Conservation (phyloP, 1,140 invertebrate genomes). For the Megalonaias nervosa region DNA sequence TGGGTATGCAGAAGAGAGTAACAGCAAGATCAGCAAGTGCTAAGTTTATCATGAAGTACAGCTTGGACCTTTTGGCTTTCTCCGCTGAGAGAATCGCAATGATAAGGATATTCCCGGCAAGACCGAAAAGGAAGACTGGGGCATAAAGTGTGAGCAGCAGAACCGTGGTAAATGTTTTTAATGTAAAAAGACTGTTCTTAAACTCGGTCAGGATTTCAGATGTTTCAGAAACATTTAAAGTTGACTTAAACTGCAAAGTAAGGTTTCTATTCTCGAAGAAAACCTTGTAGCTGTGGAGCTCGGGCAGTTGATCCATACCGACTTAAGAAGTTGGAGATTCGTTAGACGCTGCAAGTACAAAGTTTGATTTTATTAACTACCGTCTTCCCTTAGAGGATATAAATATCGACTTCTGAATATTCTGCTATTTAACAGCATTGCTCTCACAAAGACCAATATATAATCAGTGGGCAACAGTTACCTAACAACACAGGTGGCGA, state of each 20-base stretch:
- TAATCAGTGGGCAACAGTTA: too few species aligned
- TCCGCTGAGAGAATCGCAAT: slow-evolving; percentile 37
- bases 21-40: slow-evolving; percentile 50
- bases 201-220: slow-evolving; percentile 42
- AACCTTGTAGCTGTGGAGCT: slow-evolving; percentile 33
- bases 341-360: too few species aligned
- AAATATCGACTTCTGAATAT: too few species aligned
- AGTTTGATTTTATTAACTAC: too few species aligned
- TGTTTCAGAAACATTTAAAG: slow-evolving; percentile 35
- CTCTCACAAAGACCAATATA: too few species aligned
- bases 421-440: too few species aligned
- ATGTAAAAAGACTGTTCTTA: slow-evolving; percentile 26
- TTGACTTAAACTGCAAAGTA: slow-evolving; percentile 11
- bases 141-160: slow-evolving; percentile 50
- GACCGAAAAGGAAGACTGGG: slow-evolving; percentile 46
- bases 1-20: slow-evolving; percentile 69
- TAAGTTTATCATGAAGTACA: slow-evolving; percentile 53
- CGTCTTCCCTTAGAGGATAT: too few species aligned
- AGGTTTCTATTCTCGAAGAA: slow-evolving; percentile 34
- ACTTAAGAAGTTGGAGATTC: too few species aligned
- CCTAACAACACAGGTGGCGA: too few species aligned
- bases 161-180: slow-evolving; percentile 32
- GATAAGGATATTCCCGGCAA: slow-evolving; percentile 53
- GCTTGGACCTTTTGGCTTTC: slow-evolving; percentile 39
- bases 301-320: slow-evolving; percentile 41